Percentiles rank a stretch among this genome's conserved stretches.
Evolutionary conservation across 2,888 invertebrate genomes (phyloP).

Genomic region (Cryptocheilus praepositus): DNA sequence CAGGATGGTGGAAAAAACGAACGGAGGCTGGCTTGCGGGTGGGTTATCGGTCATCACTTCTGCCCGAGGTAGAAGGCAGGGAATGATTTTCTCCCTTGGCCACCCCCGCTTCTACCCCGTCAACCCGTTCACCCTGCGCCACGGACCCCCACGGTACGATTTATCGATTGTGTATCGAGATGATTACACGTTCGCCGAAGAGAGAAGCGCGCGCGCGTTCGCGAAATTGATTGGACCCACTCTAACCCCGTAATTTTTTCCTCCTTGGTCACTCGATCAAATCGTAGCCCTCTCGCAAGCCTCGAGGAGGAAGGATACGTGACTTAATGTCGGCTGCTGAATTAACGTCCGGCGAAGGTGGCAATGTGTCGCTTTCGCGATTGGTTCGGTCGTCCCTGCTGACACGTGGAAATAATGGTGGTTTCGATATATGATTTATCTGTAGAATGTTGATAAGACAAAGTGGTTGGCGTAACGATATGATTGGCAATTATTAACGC

Average conservation of each 20-base stretch:
- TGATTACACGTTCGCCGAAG: conserved; percentile 40
- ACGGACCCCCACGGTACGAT: conserved; percentile 23
- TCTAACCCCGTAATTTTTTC: conserved; percentile 9
- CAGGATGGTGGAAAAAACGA: conserved; percentile 8
- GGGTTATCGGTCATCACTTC: conserved; percentile 43
- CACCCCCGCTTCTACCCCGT: not conserved
- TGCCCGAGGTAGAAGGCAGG: conserved; percentile 20
- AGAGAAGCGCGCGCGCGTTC: conserved; percentile 15
- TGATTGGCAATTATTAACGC: too few species aligned
- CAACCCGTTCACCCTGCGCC: not conserved
- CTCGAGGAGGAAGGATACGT: not conserved
- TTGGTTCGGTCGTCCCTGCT: too few species aligned
- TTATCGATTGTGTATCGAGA: conserved; percentile 46
- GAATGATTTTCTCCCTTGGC: conserved; percentile 32
- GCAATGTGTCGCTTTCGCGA: too few species aligned
- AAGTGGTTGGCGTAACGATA: too few species aligned
- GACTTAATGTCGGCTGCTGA: conserved; percentile 3
- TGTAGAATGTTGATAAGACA: too few species aligned
- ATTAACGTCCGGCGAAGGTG: not conserved
- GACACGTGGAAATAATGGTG: too few species aligned
- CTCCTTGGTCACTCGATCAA: conserved; percentile 8
- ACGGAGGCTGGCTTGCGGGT: conserved; percentile 27
- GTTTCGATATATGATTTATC: too few species aligned
- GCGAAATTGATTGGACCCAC: conserved; percentile 32
- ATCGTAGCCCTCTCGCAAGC: not conserved